A percentile compares a stretch with the other conserved stretches of the same genome.
phyloP scores from a whole-genome alignment of 2,797 vertebrate genomes.

The Poecile montanus region DNA sequence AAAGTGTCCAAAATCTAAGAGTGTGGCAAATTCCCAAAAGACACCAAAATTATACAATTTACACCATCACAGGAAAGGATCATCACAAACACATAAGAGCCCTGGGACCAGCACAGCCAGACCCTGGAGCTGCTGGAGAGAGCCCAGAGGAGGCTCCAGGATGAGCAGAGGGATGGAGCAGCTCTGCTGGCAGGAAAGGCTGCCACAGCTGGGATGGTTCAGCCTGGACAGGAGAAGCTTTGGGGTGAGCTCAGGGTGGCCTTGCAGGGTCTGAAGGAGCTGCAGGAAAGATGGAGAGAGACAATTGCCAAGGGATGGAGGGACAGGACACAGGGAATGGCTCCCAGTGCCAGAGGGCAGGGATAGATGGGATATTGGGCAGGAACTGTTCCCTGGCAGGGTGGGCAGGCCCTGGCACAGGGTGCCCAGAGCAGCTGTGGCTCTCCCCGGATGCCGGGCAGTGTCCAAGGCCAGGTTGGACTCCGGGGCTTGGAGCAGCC shows the following conservation, averaged over 20 bases:
- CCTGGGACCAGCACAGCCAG: neutral
- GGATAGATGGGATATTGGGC: rapidly evolving
- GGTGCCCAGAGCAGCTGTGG: neutral
- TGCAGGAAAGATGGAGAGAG: neutral
- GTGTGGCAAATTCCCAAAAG: neutral
- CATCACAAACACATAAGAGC: rapidly evolving
- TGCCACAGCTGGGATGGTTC: neutral
- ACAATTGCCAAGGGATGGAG: neutral
- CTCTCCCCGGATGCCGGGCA: neutral
- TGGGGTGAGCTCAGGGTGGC: neutral
- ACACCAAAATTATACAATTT: neutral
- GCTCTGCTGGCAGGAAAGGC: neutral
- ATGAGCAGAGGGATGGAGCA: neutral
- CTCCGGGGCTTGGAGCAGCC: neutral
- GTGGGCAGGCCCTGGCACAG: neutral
- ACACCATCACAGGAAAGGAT: neutral
- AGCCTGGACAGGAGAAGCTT: neutral
- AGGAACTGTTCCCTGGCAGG: neutral
- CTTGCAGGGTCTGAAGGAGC: neutral
- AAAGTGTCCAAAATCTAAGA: neutral
- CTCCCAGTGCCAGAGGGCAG: neutral
- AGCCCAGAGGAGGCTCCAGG: neutral
- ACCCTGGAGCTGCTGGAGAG: neutral
- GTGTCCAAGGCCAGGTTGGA: neutral
- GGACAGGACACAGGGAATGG: neutral